These are phyloP conservation scores for Urosaurus nigricauda DNA, from an alignment of 2,797 vertebrate species.

Conservation along the genomic window DNA sequence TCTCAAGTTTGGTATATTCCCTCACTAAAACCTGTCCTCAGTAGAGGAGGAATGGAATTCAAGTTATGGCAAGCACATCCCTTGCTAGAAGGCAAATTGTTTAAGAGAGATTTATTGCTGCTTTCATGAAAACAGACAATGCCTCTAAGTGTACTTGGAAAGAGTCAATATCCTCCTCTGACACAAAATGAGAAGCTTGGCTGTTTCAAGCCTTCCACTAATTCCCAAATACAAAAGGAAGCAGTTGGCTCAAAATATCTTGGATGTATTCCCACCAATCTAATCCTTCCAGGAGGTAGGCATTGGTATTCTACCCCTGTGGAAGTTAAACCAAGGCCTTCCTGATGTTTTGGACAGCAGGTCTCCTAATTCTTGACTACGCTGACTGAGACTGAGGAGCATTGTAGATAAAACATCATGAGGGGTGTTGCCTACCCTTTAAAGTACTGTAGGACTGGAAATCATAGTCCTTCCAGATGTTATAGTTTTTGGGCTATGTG, in stretches of 20 bases:
- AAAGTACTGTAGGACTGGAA: not conserved
- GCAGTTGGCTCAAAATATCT: not conserved
- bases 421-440: not conserved
- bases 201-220: fast-evolving
- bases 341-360: not conserved
- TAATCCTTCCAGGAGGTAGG: not conserved
- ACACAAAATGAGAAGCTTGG: not conserved
- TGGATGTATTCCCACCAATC: not conserved
- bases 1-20: not conserved
- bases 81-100: not conserved
- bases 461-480: too few species aligned
- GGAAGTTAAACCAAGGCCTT: not conserved
- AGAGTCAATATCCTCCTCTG: fast-evolving
- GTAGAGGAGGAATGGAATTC: not conserved
- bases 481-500: too few species aligned
- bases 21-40: not conserved
- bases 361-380: not conserved
- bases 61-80: not conserved
- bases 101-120: not conserved
- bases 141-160: not conserved
- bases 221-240: constrained; percentile 15
- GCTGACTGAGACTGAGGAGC: not conserved
- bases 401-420: not conserved
- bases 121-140: constrained; percentile 1
- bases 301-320: not conserved